phyloP scores from a whole-genome alignment of 2,888 invertebrate species.

The Anoplius nigerrimus region DNA sequence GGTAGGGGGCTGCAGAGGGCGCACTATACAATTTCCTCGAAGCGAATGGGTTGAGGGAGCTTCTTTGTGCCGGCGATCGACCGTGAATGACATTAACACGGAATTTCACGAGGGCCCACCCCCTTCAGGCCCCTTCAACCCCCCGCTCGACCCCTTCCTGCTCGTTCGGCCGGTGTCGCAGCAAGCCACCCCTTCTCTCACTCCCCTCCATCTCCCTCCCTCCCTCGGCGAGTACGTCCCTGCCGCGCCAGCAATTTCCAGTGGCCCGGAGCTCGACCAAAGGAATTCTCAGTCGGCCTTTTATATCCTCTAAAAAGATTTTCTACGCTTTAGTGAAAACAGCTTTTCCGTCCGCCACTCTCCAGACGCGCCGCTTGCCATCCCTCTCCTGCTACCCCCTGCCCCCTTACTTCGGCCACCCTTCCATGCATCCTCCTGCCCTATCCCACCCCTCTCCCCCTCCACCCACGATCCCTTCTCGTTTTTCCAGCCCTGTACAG shows the following conservation, averaged over 20 bases:
- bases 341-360: slow-evolving; percentile 41
- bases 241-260: slow-evolving; percentile 45
- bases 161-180: slow-evolving; percentile 2
- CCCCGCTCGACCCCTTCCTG: slow-evolving; percentile 12
- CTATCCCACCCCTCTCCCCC: not conserved
- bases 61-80: slow-evolving; percentile 49
- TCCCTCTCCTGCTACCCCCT: not conserved
- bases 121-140: too few relatives aligned
- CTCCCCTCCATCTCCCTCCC: slow-evolving; percentile 10
- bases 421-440: too few relatives aligned
- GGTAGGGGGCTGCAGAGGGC: slow-evolving; percentile 38
- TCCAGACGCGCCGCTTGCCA: slow-evolving; percentile 31
- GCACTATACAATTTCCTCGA: slow-evolving; percentile 41
- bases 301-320: slow-evolving; percentile 56
- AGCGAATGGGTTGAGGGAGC: slow-evolving; percentile 31
- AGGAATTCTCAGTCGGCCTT: slow-evolving; percentile 46
- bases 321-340: slow-evolving; percentile 54
- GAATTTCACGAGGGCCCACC: slow-evolving; percentile 43
- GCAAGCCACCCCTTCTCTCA: not conserved
- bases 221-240: slow-evolving; percentile 16
- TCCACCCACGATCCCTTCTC: not conserved
- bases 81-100: slow-evolving; percentile 56
- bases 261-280: slow-evolving; percentile 40
- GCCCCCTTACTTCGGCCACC: slow-evolving; percentile 17
- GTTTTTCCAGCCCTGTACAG: not conserved